Evolutionary conservation across 2,888 invertebrate genomes (phyloP).

Genomic region (Rhagium mordax): DNA sequence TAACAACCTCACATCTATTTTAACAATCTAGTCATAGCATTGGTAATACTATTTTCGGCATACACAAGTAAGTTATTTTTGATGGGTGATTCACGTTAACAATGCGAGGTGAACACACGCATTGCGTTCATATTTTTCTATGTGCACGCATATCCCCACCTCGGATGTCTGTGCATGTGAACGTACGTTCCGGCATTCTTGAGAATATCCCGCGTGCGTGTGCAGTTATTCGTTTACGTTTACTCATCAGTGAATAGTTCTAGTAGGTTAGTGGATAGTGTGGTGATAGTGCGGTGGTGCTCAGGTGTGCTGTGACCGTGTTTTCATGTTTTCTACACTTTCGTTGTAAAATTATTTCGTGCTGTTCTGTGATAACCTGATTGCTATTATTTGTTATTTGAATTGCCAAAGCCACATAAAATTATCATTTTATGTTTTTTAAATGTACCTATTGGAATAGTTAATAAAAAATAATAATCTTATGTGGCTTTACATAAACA

Average conservation of each 20-base stretch:
- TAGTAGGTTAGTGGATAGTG: conserved; percentile 30
- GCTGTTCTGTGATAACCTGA: background rate
- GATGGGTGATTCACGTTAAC: conserved; percentile 51
- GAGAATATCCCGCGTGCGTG: conserved; percentile 14
- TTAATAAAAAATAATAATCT: conserved; percentile 45
- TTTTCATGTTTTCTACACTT: conserved; percentile 29
- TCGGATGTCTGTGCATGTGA: conserved; percentile 17
- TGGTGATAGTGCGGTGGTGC: conserved; percentile 34
- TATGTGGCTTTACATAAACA: conserved; percentile 58
- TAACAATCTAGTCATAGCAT: conserved; percentile 25
- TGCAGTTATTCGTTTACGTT: conserved; percentile 1
- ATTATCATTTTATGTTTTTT: conserved; percentile 39
- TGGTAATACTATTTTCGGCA: conserved; percentile 42
- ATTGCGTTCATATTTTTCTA: conserved; percentile 47
- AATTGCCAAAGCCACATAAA: conserved; percentile 51
- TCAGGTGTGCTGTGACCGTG: conserved; percentile 10
- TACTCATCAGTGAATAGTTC: conserved; percentile 12
- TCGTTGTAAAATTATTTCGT: background rate
- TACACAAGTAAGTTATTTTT: conserved; percentile 42
- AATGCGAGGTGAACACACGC: conserved; percentile 55
- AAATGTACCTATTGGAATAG: background rate
- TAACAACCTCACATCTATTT: conserved; percentile 27
- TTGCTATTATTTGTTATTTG: conserved; percentile 12
- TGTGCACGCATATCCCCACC: conserved; percentile 39
- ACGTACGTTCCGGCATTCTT: conserved; percentile 36